These are phyloP conservation scores for Lithobates pipiens DNA, from an alignment of 2,797 vertebrate species.

Conservation along the genomic window DNA sequence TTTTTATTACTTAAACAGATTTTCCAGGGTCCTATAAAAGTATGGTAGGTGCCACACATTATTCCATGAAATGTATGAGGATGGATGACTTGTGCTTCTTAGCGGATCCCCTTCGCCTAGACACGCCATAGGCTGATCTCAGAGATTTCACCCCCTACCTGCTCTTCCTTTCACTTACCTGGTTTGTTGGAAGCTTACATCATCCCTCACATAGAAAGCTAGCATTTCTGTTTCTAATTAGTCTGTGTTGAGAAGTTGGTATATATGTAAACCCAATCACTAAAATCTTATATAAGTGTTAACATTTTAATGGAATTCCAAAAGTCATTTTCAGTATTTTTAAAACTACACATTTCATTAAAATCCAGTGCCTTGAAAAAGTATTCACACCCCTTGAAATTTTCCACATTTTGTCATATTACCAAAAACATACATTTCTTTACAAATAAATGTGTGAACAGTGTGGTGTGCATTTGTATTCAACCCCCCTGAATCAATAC, in stretches of 20 bases:
- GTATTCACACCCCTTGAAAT: no score
- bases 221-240: background rate
- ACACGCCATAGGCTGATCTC: background rate
- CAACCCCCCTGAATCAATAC: no score
- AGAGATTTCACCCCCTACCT: background rate
- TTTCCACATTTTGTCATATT: no score
- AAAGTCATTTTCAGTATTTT: background rate
- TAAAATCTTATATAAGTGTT: background rate
- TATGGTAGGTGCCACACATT: background rate
- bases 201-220: background rate
- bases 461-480: no score
- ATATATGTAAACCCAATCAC: background rate
- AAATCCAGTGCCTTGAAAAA: background rate
- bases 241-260: background rate
- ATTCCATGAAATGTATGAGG: background rate
- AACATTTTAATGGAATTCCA: background rate
- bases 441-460: no score
- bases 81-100: background rate
- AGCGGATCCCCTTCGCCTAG: background rate
- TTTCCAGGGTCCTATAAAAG: background rate
- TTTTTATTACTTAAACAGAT: constrained; percentile 20
- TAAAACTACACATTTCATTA: background rate
- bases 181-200: background rate
- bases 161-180: no score
- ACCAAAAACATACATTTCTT: no score